These are phyloP conservation scores for Mormyrus iriodes DNA, from an alignment of 2,113 vertebrate species.

Conservation along the genomic window DNA sequence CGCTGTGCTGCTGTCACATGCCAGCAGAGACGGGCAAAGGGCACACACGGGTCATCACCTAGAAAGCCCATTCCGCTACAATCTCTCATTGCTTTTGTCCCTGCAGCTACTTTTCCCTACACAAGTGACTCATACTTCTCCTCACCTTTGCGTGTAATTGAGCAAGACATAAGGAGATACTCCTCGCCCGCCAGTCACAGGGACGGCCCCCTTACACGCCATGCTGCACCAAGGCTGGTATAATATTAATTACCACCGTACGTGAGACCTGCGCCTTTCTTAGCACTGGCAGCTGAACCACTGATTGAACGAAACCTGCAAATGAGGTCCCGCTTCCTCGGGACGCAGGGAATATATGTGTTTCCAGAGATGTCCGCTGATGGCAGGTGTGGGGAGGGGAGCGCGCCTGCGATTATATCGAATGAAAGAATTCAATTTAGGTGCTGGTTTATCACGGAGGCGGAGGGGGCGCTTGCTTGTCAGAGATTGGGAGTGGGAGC, in stretches of 20 bases:
- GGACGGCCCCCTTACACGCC: background rate
- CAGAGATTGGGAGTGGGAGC: constrained; percentile 50
- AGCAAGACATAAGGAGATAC: background rate
- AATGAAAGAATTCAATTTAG: constrained; percentile 55
- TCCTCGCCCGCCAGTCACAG: background rate
- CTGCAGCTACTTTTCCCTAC: background rate
- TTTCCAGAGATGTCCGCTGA: constrained; percentile 34
- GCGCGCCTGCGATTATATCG: constrained; percentile 48
- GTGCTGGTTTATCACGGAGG: constrained; percentile 51
- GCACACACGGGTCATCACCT: constrained; percentile 50
- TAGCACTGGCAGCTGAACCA: background rate
- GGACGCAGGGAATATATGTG: constrained; percentile 50
- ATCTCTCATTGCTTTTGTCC: constrained; percentile 32
- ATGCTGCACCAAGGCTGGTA: background rate
- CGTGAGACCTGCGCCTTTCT: background rate
- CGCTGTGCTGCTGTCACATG: constrained; percentile 42
- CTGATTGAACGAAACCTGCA: constrained; percentile 26
- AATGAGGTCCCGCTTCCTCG: constrained; percentile 46
- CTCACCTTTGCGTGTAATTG: constrained; percentile 10
- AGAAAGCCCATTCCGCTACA: constrained; percentile 55
- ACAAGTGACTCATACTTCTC: background rate
- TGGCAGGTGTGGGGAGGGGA: background rate
- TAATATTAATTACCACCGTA: background rate
- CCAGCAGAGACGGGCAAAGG: constrained; percentile 53
- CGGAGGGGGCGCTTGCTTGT: constrained; percentile 54